Evolutionary conservation across 2,113 vertebrate genomes (phyloP).

Genomic region (Atherinomorus stipes): DNA sequence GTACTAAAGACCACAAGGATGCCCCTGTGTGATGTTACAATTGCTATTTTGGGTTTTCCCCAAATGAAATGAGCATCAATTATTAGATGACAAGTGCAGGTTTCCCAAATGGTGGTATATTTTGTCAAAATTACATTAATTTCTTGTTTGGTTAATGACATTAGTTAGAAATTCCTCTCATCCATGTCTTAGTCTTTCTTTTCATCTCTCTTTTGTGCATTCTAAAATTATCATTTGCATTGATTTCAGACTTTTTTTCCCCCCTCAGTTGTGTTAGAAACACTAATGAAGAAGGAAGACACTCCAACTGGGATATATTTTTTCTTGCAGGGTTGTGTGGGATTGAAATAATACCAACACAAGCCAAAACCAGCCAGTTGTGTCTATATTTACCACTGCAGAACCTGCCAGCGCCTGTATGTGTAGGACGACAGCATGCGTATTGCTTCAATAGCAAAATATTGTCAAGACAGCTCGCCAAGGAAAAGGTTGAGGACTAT

Average conservation of each 20-base stretch:
- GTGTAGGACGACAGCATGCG: slow-evolving; percentile 55
- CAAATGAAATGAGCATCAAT: slow-evolving; percentile 2
- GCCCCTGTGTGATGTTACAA: not conserved
- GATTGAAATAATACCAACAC: slow-evolving; percentile 49
- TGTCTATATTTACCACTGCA: slow-evolving; percentile 67
- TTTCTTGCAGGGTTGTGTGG: slow-evolving; percentile 44
- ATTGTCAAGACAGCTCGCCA: slow-evolving; percentile 28
- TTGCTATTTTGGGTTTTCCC: slow-evolving; percentile 17
- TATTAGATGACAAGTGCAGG: not conserved
- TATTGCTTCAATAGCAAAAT: slow-evolving; percentile 41
- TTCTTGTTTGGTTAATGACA: not conserved
- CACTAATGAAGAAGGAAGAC: slow-evolving; percentile 12
- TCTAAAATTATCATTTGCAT: slow-evolving; percentile 1
- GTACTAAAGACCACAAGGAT: too few species aligned
- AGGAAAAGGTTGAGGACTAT: slow-evolving; percentile 27
- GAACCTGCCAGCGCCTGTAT: slow-evolving; percentile 42
- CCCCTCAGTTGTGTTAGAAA: slow-evolving; percentile 19
- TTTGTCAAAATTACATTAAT: too few species aligned
- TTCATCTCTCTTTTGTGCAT: not conserved
- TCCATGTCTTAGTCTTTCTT: slow-evolving; percentile 3
- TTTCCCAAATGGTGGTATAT: not conserved
- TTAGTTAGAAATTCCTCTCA: not conserved
- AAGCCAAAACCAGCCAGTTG: slow-evolving; percentile 45
- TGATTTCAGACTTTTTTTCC: slow-evolving; percentile 1
- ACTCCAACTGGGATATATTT: slow-evolving; percentile 22